Evolutionary conservation across 2,797 vertebrate genomes (phyloP).

Genomic region (Danio aesculapii): DNA sequence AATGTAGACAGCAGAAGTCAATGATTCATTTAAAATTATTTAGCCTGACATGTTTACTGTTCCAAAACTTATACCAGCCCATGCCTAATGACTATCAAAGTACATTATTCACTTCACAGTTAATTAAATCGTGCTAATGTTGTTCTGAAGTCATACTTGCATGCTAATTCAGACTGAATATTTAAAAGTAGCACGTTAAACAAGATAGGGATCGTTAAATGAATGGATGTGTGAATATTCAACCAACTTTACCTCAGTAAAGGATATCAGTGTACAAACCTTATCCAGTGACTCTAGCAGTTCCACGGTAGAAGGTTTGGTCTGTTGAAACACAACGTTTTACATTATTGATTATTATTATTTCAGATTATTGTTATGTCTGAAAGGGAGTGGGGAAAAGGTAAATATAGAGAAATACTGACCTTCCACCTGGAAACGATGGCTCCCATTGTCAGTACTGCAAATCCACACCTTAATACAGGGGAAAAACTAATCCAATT

Average conservation of each 20-base stretch:
- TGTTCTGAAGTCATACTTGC: too few relatives aligned
- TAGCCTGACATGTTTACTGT: too few relatives aligned
- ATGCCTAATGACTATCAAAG: too few relatives aligned
- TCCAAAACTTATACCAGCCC: too few relatives aligned
- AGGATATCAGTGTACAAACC: slow-evolving; percentile 75
- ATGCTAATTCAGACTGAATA: too few relatives aligned
- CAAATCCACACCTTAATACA: slow-evolving; percentile 31
- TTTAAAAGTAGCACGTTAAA: too few relatives aligned
- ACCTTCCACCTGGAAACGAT: slow-evolving; percentile 93
- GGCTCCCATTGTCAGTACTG: slow-evolving; percentile 83
- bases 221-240: too few relatives aligned
- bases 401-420: slow-evolving; percentile 61
- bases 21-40: too few relatives aligned
- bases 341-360: background rate
- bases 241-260: background rate
- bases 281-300: slow-evolving; percentile 93
- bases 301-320: slow-evolving; percentile 91
- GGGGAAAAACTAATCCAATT: background rate
- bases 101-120: too few relatives aligned
- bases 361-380: background rate
- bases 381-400: background rate
- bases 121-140: too few relatives aligned
- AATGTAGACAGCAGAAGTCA: too few relatives aligned
- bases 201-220: too few relatives aligned
- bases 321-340: slow-evolving; percentile 71